These are phyloP conservation scores for Melanchra persicariae DNA, from an alignment of 2,888 invertebrate species.

Conservation along the genomic window DNA sequence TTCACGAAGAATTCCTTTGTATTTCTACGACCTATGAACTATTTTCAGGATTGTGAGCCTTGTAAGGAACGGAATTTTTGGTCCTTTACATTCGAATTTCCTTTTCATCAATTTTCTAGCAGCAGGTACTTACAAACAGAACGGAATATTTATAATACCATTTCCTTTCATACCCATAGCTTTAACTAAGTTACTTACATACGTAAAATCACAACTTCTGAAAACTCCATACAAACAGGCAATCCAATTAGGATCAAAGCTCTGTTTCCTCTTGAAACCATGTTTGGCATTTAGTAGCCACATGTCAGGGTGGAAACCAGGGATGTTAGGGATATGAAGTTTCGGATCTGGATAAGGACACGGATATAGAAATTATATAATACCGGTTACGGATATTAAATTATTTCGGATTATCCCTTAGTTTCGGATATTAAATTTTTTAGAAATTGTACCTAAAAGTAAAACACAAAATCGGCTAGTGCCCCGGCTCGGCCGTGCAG, in stretches of 20 bases:
- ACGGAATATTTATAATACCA: too few relatives aligned
- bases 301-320: conserved; percentile 1
- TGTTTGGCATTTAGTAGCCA: conserved; percentile 6
- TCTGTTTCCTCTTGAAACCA: too few relatives aligned
- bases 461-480: too few relatives aligned
- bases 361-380: too few relatives aligned
- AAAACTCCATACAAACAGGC: neutral
- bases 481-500: too few relatives aligned
- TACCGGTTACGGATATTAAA: too few relatives aligned
- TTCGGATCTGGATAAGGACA: too few relatives aligned
- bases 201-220: neutral
- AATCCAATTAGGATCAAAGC: conserved; percentile 5
- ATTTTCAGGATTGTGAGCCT: conserved; percentile 2
- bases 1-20: conserved; percentile 27
- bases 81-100: neutral
- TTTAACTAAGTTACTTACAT: neutral
- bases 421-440: too few relatives aligned
- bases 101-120: neutral
- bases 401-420: too few relatives aligned
- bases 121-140: neutral
- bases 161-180: neutral
- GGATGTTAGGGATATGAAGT: too few relatives aligned
- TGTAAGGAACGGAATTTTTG: neutral
- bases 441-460: too few relatives aligned
- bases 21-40: conserved; percentile 1